These are phyloP conservation scores for Pygoscelis adeliae DNA, from an alignment of 2,113 vertebrate genomes.

Conservation along the genomic window DNA sequence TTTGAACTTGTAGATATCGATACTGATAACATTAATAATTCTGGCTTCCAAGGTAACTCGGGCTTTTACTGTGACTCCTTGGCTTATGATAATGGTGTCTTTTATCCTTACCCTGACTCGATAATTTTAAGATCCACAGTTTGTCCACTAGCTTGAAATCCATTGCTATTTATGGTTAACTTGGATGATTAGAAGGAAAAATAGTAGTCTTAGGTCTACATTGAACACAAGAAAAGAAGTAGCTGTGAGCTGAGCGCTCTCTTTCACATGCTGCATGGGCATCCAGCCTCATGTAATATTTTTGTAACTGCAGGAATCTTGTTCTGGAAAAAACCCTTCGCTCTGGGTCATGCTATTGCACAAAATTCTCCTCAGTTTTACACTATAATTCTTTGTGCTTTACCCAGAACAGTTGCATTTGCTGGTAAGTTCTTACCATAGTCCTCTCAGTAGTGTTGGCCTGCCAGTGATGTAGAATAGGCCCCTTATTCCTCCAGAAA, in stretches of 20 bases:
- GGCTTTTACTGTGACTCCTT: not conserved
- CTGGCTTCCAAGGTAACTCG: not conserved
- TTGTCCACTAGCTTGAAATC: not conserved
- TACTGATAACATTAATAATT: not conserved
- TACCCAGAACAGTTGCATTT: not conserved
- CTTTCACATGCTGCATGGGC: not conserved
- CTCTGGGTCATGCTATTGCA: not conserved
- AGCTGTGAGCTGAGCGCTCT: not conserved
- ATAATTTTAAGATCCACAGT: not conserved
- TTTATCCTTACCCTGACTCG: not conserved
- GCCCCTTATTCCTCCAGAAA: not conserved
- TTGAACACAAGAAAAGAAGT: not conserved
- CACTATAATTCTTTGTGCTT: not conserved
- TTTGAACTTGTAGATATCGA: not conserved
- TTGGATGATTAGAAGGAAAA: not conserved
- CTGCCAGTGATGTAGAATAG: not conserved
- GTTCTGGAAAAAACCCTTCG: not conserved
- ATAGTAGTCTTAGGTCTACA: too few species aligned
- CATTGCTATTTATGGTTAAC: not conserved
- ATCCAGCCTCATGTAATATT: not conserved
- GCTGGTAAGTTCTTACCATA: not conserved
- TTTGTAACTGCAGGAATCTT: not conserved
- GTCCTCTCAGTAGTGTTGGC: not conserved
- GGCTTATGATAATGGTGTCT: not conserved
- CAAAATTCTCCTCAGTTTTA: not conserved